phyloP scores from a whole-genome alignment of 2,888 invertebrate genomes.

The Spialia ferax region DNA sequence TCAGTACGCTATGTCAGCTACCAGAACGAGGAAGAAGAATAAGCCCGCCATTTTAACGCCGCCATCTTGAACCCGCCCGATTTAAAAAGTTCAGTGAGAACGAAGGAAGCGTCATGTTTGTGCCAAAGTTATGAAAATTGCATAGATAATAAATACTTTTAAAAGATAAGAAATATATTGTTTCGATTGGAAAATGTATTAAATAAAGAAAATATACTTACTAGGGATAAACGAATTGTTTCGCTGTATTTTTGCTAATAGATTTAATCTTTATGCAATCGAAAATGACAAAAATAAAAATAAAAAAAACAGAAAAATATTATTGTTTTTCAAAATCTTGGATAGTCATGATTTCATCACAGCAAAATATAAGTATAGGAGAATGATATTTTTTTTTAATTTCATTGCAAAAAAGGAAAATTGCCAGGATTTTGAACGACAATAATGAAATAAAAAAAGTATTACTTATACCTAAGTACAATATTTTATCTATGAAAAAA shows the following conservation, averaged over 20 bases:
- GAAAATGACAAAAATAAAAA: constrained; percentile 15
- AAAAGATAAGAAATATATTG: constrained; percentile 23
- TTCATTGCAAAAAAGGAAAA: background rate
- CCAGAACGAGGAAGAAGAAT: constrained; percentile 96
- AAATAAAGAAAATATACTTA: background rate
- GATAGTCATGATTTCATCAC: background rate
- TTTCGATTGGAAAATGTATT: constrained; percentile 37
- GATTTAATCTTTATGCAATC: constrained; percentile 10
- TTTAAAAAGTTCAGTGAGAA: constrained; percentile 39
- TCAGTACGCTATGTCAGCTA: constrained; percentile 98
- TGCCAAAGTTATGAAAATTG: constrained; percentile 42
- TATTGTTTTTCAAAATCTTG: constrained; percentile 6
- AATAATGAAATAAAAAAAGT: background rate
- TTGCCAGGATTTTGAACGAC: background rate
- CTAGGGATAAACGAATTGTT: constrained; percentile 22
- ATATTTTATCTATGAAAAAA: background rate
- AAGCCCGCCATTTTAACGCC: constrained; percentile 54
- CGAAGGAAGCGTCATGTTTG: constrained; percentile 23
- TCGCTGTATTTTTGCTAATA: constrained; percentile 40
- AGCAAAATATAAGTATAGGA: background rate
- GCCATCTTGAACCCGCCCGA: constrained; percentile 64
- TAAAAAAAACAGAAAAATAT: constrained; percentile 18
- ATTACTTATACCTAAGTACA: background rate
- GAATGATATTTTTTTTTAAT: background rate
- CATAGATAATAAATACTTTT: constrained; percentile 27